phyloP scores from a whole-genome alignment of 1,140 invertebrate genomes.

The Pseudomyrmex pallidus region DNA sequence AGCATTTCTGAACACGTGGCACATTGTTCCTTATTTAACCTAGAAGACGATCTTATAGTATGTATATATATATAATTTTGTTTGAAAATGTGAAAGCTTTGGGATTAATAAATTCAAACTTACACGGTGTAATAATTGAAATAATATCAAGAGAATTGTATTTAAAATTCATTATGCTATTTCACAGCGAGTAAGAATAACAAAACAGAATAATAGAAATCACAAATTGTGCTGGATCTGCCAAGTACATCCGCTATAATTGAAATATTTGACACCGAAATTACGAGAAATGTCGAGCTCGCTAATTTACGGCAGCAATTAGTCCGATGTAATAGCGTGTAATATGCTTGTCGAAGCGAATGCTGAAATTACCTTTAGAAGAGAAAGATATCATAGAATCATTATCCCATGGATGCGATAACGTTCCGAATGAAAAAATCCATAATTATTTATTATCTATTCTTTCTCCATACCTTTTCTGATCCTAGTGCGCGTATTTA shows the following conservation, averaged over 20 bases:
- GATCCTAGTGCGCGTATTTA: background rate
- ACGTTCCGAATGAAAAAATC: background rate
- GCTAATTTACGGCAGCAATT: conserved; percentile 23
- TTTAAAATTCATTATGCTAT: background rate
- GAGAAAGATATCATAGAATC: conserved; percentile 8
- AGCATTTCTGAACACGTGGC: conserved; percentile 27
- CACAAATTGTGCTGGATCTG: background rate
- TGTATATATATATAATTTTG: conserved; percentile 39
- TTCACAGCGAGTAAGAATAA: conserved; percentile 25
- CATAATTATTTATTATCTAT: conserved; percentile 6
- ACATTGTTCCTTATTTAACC: conserved; percentile 35
- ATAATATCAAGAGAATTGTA: conserved; percentile 25
- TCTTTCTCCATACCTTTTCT: background rate
- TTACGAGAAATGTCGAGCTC: conserved; percentile 6
- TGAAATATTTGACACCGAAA: conserved; percentile 41
- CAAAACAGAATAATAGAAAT: conserved; percentile 1
- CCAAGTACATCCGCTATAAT: background rate
- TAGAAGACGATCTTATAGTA: conserved; percentile 34
- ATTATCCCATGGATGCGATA: background rate
- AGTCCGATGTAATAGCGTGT: conserved; percentile 1
- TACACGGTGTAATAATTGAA: conserved; percentile 36
- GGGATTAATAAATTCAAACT: conserved; percentile 35
- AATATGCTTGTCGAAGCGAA: conserved; percentile 3
- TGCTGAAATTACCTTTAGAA: conserved; percentile 21
- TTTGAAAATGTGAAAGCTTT: background rate